These are phyloP conservation scores for Ennomos erosarius DNA, from an alignment of 2,888 invertebrate genomes.

Conservation along the genomic window DNA sequence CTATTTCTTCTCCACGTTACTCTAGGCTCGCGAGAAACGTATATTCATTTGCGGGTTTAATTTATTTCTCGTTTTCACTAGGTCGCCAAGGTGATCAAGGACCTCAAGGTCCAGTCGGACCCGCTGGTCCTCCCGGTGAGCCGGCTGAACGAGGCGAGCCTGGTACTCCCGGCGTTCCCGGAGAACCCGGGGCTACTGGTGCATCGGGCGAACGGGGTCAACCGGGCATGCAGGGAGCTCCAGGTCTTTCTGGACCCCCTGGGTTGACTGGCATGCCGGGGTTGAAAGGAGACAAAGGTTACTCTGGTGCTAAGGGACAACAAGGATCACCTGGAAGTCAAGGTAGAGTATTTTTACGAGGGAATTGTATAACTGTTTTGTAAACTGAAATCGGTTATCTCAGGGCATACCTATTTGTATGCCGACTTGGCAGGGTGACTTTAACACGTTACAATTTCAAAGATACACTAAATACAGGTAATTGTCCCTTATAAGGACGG, in stretches of 20 bases:
- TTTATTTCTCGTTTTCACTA: conserved; percentile 32
- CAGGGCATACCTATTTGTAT: too few relatives aligned
- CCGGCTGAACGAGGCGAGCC: conserved; percentile 92
- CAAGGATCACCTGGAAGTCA: conserved; percentile 88
- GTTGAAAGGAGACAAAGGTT: conserved; percentile 90
- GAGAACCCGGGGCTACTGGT: conserved; percentile 90
- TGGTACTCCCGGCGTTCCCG: conserved; percentile 89
- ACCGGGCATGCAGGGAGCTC: conserved; percentile 88
- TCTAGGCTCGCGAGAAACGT: too few relatives aligned
- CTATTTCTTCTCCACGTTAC: too few relatives aligned
- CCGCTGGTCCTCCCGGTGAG: conserved; percentile 91
- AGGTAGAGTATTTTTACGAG: conserved; percentile 64
- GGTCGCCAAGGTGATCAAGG: conserved; percentile 91
- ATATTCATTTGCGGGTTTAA: too few relatives aligned
- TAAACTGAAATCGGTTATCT: neutral
- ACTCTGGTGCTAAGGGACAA: conserved; percentile 89
- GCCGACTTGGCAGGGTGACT: too few relatives aligned
- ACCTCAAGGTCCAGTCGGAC: conserved; percentile 90
- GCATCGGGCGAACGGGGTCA: conserved; percentile 90
- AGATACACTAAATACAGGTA: too few relatives aligned
- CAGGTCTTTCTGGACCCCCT: conserved; percentile 88
- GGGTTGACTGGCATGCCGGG: conserved; percentile 90
- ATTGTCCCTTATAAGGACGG: too few relatives aligned
- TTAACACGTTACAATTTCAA: too few relatives aligned
- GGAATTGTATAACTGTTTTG: neutral